These are phyloP conservation scores for Acipenser oxyrinchus DNA, from an alignment of 2,797 vertebrate species.

Conservation along the genomic window DNA sequence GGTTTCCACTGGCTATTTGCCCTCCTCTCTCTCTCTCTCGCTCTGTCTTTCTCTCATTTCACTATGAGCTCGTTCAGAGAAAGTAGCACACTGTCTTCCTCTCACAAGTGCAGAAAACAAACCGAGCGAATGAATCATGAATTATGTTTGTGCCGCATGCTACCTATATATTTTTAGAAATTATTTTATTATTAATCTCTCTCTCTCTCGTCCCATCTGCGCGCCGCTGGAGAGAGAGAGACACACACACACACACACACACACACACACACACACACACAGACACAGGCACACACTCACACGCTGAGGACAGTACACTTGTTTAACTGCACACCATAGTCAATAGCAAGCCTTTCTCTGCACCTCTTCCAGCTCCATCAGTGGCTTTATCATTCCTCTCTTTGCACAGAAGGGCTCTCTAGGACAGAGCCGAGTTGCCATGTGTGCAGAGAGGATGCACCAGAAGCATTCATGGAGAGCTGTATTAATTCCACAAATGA, in stretches of 20 bases:
- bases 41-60: slow-evolving; percentile 30
- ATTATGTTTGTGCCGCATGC: background rate
- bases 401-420: too few species aligned
- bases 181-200: slow-evolving; percentile 1
- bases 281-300: too few species aligned
- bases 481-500: too few species aligned
- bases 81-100: background rate
- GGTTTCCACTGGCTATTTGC: too few species aligned
- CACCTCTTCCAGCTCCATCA: too few species aligned
- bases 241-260: too few species aligned
- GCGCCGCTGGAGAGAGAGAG: background rate
- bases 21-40: slow-evolving; percentile 21
- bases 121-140: background rate
- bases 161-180: background rate
- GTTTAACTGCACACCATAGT: background rate
- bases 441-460: too few species aligned
- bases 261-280: too few species aligned
- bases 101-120: background rate
- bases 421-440: too few species aligned
- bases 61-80: too few species aligned
- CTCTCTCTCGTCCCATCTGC: background rate
- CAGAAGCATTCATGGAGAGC: too few species aligned
- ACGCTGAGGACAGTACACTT: background rate
- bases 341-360: background rate
- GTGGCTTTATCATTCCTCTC: too few species aligned